Conservation (phyloP, 2,888 invertebrate genomes). For the Cheilosia vulpina region DNA sequence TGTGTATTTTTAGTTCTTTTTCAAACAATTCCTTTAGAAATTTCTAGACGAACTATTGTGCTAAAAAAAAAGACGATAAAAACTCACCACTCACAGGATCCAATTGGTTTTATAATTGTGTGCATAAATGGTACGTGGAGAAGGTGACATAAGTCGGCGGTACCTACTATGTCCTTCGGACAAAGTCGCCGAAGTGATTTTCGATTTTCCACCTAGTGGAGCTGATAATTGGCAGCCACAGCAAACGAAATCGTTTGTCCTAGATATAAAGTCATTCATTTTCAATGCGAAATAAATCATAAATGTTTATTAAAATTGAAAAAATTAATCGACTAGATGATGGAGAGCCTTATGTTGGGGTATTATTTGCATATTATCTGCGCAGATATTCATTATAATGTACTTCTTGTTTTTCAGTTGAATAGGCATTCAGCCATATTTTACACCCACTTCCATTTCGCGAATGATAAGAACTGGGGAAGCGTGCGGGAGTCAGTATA, state of each 20-base stretch:
- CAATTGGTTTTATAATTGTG: conserved; percentile 14
- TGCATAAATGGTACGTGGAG: neutral
- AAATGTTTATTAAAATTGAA: conserved; percentile 57
- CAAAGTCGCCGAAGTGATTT: neutral
- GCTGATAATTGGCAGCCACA: conserved; percentile 1
- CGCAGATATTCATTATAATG: conserved; percentile 50
- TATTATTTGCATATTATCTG: conserved; percentile 45
- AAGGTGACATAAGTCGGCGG: too few species aligned
- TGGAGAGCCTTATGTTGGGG: conserved; percentile 14
- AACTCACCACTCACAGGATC: neutral
- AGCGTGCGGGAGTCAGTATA: conserved; percentile 1
- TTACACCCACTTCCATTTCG: conserved; percentile 22
- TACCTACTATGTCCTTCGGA: neutral
- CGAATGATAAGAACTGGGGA: conserved; percentile 1
- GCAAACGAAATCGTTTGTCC: neutral
- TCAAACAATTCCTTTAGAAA: neutral
- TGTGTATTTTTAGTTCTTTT: neutral
- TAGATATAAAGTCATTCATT: conserved; percentile 3
- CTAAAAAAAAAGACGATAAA: neutral
- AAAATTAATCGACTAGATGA: conserved; percentile 61
- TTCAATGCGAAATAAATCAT: conserved; percentile 51
- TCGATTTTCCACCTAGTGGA: conserved; percentile 11
- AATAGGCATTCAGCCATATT: conserved; percentile 51
- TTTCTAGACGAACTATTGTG: conserved; percentile 26
- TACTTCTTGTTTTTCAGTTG: conserved; percentile 63